phyloP scores from a whole-genome alignment of 2,797 vertebrate genomes.

The Cercopithecus petaurista region DNA sequence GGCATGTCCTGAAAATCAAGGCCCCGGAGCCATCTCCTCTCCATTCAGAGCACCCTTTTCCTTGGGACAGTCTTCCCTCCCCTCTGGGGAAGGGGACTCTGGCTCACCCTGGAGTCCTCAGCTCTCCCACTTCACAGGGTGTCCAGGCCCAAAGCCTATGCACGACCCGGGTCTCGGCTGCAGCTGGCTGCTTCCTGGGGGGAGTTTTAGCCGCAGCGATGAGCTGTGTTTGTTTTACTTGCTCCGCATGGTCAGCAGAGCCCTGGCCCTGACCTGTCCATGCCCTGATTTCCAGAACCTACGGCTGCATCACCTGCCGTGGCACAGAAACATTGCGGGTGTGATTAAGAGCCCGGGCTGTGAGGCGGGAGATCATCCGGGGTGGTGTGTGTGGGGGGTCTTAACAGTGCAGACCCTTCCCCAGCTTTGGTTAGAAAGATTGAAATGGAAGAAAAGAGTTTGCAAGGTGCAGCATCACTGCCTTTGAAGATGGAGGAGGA shows the following conservation, averaged over 20 bases:
- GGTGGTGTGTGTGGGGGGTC: no score
- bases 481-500: not conserved
- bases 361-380: not conserved
- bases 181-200: not conserved
- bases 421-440: not conserved
- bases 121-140: not conserved
- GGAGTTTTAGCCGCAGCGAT: no score
- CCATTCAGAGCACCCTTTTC: not conserved
- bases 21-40: not conserved
- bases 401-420: not conserved
- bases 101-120: not conserved
- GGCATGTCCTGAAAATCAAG: not conserved
- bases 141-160: not conserved
- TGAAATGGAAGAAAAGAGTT: not conserved
- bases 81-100: not conserved
- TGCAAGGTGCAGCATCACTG: not conserved
- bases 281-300: not conserved
- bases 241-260: not conserved
- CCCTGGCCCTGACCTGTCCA: no score
- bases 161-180: no score
- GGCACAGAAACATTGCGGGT: no score
- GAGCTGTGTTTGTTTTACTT: not conserved
- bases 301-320: no score
- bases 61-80: not conserved
- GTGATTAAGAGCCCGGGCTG: no score